Conservation (phyloP, 2,797 vertebrate species). For the Delichon dasypus region DNA sequence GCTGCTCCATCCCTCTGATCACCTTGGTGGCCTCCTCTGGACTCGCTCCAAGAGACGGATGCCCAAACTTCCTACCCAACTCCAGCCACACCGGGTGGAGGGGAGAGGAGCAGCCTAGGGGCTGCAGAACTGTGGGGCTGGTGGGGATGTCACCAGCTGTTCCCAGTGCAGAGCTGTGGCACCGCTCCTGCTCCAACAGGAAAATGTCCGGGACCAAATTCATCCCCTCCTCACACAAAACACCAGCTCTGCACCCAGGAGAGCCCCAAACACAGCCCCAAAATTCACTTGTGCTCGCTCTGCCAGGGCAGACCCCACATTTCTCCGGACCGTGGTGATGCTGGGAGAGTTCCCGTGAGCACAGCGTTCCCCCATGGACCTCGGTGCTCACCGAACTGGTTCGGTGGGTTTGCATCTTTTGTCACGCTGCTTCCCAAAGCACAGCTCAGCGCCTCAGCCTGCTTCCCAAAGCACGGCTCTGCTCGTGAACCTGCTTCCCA, state of each 20-base stretch:
- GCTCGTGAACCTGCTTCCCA: no score
- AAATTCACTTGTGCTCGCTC: fast-evolving
- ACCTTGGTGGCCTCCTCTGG: not conserved
- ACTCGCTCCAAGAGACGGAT: not conserved
- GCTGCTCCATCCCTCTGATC: not conserved
- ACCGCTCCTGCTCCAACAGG: not conserved
- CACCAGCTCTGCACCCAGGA: fast-evolving
- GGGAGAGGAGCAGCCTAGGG: not conserved
- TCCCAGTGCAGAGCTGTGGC: not conserved
- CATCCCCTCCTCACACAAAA: not conserved
- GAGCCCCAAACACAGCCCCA: not conserved
- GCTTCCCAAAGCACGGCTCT: fast-evolving
- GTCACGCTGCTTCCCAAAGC: not conserved
- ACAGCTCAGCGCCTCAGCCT: fast-evolving
- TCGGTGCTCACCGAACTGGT: fast-evolving
- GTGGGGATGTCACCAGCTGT: not conserved
- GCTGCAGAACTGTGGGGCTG: fast-evolving
- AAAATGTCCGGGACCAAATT: not conserved
- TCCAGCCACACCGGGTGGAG: not conserved
- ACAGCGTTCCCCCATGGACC: fast-evolving
- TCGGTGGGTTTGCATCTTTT: not conserved
- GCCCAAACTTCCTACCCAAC: not conserved
- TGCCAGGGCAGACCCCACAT: not conserved
- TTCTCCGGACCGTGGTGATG: fast-evolving
- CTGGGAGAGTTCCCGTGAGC: fast-evolving